A percentile compares a stretch with the other conserved stretches of the same genome.
Evolutionary conservation across 2,888 invertebrate species (phyloP).

Genomic region (Drosophila kambysellisi): DNA sequence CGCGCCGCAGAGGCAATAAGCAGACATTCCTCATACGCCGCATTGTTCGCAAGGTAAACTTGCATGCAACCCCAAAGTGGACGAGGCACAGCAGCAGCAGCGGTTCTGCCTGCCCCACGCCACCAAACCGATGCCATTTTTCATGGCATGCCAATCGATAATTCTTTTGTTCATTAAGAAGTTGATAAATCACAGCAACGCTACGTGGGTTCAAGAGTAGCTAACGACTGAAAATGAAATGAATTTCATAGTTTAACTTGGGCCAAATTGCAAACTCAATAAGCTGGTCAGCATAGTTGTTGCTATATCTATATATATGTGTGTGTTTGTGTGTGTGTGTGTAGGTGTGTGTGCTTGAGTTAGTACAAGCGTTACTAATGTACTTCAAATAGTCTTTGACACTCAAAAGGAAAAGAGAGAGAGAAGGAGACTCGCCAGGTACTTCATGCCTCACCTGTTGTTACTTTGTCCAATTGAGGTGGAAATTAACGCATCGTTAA

Average conservation of each 20-base stretch:
- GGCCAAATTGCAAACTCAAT: conserved; percentile 55
- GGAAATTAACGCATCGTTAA: conserved; percentile 50
- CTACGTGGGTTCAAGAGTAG: conserved; percentile 1
- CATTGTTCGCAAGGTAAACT: conserved; percentile 50
- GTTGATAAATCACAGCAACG: conserved; percentile 70
- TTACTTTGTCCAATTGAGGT: conserved; percentile 52
- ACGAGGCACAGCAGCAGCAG: neutral
- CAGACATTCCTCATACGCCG: conserved; percentile 71
- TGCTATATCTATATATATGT: conserved; percentile 2
- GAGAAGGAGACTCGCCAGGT: neutral
- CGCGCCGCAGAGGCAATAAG: conserved; percentile 31
- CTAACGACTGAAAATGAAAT: conserved; percentile 52
- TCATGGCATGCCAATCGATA: conserved; percentile 74
- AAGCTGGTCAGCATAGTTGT: conserved; percentile 37
- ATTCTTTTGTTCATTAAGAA: conserved; percentile 80
- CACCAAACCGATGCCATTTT: conserved; percentile 57
- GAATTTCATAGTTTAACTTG: conserved; percentile 69
- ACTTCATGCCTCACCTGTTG: conserved; percentile 53
- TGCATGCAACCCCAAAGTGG: conserved; percentile 15
- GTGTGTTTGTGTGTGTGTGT: neutral
- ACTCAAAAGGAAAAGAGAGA: conserved; percentile 9
- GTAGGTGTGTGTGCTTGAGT: conserved; percentile 1
- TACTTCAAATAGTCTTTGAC: conserved; percentile 61
- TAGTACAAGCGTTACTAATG: conserved; percentile 53
- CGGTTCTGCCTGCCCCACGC: neutral